Evolutionary conservation across 2,113 vertebrate genomes (phyloP).

Genomic region (Rhabdomys dilectus): DNA sequence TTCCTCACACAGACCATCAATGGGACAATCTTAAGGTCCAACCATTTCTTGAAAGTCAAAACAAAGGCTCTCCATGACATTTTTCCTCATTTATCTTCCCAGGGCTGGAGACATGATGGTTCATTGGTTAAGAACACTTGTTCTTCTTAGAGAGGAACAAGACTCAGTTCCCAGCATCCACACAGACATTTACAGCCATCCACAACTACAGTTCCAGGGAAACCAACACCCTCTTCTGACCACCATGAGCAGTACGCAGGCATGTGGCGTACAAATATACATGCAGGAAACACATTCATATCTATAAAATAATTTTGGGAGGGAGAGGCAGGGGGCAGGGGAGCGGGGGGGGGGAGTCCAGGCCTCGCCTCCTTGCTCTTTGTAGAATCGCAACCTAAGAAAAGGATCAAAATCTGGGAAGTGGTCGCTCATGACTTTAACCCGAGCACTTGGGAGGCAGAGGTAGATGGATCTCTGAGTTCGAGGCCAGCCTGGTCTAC

Average conservation of each 20-base stretch:
- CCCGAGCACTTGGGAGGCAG: background rate
- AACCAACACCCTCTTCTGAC: background rate
- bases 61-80: background rate
- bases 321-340: no score
- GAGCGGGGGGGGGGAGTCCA: rapidly evolving
- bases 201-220: background rate
- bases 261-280: no score
- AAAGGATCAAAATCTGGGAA: background rate
- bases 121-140: background rate
- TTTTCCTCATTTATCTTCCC: background rate
- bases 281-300: background rate
- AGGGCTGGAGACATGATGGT: background rate
- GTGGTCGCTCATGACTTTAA: background rate
- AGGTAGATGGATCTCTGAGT: background rate
- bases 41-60: background rate
- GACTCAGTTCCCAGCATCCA: background rate
- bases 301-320: background rate
- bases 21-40: background rate
- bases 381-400: background rate
- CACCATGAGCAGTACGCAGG: background rate
- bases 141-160: background rate
- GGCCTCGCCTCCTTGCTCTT: no score
- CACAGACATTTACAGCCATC: background rate
- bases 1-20: background rate
- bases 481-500: background rate